These are phyloP conservation scores for Leptinotarsa haldemani DNA, from an alignment of 2,888 invertebrate species.

Conservation along the genomic window DNA sequence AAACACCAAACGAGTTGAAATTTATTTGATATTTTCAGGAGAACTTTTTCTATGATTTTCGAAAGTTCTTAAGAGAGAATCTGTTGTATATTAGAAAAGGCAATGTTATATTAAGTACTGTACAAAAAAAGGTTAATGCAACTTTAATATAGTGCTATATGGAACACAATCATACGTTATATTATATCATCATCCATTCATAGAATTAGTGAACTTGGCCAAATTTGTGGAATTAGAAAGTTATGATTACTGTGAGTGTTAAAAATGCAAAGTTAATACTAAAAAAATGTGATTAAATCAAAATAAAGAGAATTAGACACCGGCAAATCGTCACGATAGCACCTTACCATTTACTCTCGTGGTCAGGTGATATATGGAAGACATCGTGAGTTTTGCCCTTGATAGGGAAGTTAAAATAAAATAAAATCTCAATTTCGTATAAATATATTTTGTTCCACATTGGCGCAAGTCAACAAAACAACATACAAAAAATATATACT, in stretches of 20 bases:
- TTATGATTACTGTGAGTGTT: conserved; percentile 57
- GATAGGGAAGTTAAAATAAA: conserved; percentile 45
- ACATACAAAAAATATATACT: conserved; percentile 66
- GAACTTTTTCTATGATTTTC: conserved; percentile 31
- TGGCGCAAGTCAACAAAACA: conserved; percentile 67
- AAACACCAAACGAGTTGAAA: background rate
- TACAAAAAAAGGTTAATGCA: conserved; percentile 54
- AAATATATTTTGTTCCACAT: conserved; percentile 68
- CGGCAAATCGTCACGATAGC: conserved; percentile 19
- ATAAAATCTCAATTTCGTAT: conserved; percentile 61
- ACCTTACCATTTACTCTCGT: conserved; percentile 10
- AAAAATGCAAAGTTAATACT: conserved; percentile 51
- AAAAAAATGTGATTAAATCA: conserved; percentile 36
- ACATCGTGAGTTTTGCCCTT: conserved; percentile 16
- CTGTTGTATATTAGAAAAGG: conserved; percentile 43
- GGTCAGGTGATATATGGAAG: background rate
- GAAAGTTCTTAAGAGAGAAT: conserved; percentile 6
- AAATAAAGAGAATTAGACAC: conserved; percentile 17
- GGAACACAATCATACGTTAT: conserved; percentile 59
- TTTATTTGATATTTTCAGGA: no score
- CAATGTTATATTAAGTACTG: conserved; percentile 48
- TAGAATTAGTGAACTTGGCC: conserved; percentile 65
- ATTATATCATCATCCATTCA: conserved; percentile 53
- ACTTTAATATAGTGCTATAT: conserved; percentile 61
- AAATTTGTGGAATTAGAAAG: conserved; percentile 65